A percentile compares a stretch with the other conserved stretches of the same genome.
These are phyloP conservation scores for Gandaritis pyraliata DNA, from an alignment of 2,888 invertebrate species.

Conservation along the genomic window DNA sequence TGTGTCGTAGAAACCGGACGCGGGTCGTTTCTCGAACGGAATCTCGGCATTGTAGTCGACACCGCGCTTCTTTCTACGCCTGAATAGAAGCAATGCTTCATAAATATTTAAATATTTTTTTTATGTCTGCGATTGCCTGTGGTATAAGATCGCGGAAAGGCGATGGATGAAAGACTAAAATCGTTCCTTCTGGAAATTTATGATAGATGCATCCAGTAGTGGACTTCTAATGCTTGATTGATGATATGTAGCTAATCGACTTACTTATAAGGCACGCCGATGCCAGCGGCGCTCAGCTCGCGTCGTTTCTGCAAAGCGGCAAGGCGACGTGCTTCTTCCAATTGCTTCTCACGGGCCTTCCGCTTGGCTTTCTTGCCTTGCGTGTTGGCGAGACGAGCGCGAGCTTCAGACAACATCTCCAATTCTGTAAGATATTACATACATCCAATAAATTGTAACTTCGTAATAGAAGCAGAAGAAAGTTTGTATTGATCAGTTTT, in stretches of 20 bases:
- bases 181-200: too few relatives aligned
- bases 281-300: constrained; percentile 98
- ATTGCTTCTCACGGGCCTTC: constrained; percentile 98
- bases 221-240: too few relatives aligned
- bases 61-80: constrained; percentile 91
- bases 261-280: constrained; percentile 83
- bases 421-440: constrained; percentile 87
- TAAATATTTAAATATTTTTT: not conserved
- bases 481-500: too few relatives aligned
- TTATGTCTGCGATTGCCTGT: not conserved
- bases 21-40: constrained; percentile 98
- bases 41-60: constrained; percentile 99
- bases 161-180: too few relatives aligned
- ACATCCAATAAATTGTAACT: not conserved
- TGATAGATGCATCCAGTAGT: too few relatives aligned
- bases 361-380: constrained; percentile 97
- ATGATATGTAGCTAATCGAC: not conserved
- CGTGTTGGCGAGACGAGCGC: constrained; percentile 99
- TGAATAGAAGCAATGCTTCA: constrained; percentile 38
- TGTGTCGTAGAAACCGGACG: constrained; percentile 97
- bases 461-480: too few relatives aligned
- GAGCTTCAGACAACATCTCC: constrained; percentile 99
- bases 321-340: constrained; percentile 98
- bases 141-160: too few relatives aligned
- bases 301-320: constrained; percentile 99